Base-by-base conservation (phyloP, 2,797 vertebrate genomes). In the Podarcis siculus region DNA sequence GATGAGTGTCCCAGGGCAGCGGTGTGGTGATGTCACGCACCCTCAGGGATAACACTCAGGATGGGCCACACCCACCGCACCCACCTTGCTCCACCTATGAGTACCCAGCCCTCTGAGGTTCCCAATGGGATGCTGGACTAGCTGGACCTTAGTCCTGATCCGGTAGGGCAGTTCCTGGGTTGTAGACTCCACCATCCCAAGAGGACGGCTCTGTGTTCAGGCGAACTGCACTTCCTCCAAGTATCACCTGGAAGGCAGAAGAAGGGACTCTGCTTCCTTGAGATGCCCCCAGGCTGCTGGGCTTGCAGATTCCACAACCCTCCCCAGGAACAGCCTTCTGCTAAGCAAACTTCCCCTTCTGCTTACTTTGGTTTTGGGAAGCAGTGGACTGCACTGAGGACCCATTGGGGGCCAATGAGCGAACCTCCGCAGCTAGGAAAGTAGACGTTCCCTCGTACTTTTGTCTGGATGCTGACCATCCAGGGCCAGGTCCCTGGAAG, bases 391-490 rank as follows among this genome's bases (percentile, higher is more conserved):
- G 95, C 95, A 0, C 91, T 89, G 61, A 95, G 86, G 58, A 91
- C 91, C 95, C 96, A 96, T 27, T 66, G 81, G 9, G 45, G 64
- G 91, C 79, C 82, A 4, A 96, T 87, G 19, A 95, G 91, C 17
- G 90, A 91, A 1, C 83, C 96, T 4, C 91, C 94, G 1, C 95
- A 95, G 4, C 2, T 7, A 35, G 93, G 93, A 30, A 78, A n/a
- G 39, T 89, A 95, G 27, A 10, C 1, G 5, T 27, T 81, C 3
- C 80, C n/a, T 9, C 66, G 86, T 1, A 71, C 86, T 85, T 86
- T 88, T n/a, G 91, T 8, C 89, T 96, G 95, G 58, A 96, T 77
- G 87, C 95, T 95, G 67, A 95, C 96, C 64, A 95, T 89, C 95
- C 96, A 96, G 13, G 96, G 96, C 95, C 95, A 96, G n/a, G 92